phyloP scores from a whole-genome alignment of 2,888 invertebrate species.

The Psylliodes chrysocephalus region DNA sequence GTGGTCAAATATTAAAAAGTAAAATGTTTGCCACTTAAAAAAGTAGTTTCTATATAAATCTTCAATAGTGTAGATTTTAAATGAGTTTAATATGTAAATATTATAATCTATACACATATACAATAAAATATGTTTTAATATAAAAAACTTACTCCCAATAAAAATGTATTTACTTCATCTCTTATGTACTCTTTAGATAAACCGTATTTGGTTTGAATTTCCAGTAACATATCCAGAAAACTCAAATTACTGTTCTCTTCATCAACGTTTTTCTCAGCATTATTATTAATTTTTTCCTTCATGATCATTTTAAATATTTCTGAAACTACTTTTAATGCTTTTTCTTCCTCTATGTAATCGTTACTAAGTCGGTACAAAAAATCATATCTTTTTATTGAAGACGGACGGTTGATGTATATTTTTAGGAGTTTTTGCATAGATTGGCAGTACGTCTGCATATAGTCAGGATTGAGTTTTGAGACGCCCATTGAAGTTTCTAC shows the following conservation, averaged over 20 bases:
- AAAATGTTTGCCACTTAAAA: no score
- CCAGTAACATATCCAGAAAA: constrained; percentile 24
- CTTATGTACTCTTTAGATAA: constrained; percentile 8
- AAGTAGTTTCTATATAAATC: no score
- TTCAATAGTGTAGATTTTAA: no score
- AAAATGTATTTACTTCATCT: constrained; percentile 31
- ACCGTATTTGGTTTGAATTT: neutral
- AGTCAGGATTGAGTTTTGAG: constrained; percentile 71
- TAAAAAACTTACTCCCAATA: constrained; percentile 29
- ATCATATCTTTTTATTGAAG: constrained; percentile 66
- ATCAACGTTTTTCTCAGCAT: neutral
- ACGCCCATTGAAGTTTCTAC: constrained; percentile 87
- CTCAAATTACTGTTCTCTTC: neutral
- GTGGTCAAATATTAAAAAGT: no score
- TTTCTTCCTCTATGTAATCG: constrained; percentile 69
- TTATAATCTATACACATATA: no score
- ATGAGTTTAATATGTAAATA: no score
- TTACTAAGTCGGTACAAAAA: constrained; percentile 66
- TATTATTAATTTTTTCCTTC: constrained; percentile 6
- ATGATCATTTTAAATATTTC: constrained; percentile 21
- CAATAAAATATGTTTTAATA: no score
- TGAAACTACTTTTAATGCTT: constrained; percentile 37
- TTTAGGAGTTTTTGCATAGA: constrained; percentile 69
- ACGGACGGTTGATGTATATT: constrained; percentile 50
- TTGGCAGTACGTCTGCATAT: constrained; percentile 76